These are phyloP conservation scores for Cotesia congregata DNA, from an alignment of 2,888 invertebrate species.

Conservation along the genomic window DNA sequence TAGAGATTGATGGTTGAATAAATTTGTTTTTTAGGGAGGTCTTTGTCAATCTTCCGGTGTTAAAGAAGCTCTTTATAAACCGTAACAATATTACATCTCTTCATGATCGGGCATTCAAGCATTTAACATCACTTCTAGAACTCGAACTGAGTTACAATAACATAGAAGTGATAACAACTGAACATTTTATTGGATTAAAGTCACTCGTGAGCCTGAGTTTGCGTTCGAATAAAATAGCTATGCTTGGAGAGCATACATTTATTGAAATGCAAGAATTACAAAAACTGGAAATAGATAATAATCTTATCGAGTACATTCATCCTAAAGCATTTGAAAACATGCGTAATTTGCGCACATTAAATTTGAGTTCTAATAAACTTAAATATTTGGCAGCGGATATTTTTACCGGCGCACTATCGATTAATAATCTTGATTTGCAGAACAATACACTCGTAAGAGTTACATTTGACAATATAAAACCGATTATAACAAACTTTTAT, in stretches of 20 bases:
- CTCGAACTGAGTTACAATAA: constrained; percentile 86
- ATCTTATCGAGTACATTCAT: constrained; percentile 80
- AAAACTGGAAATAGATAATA: constrained; percentile 80
- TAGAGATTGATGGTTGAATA: constrained; percentile 27
- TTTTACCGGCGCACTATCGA: constrained; percentile 80
- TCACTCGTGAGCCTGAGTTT: constrained; percentile 82
- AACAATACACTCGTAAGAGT: constrained; percentile 84
- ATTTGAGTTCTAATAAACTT: constrained; percentile 83
- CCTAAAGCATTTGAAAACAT: constrained; percentile 84
- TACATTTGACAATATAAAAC: constrained; percentile 82
- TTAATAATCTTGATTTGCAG: constrained; percentile 83
- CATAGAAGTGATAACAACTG: constrained; percentile 81
- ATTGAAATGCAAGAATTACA: constrained; percentile 82
- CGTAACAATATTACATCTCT: constrained; percentile 88
- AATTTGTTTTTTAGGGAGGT: constrained; percentile 72
- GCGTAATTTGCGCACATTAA: constrained; percentile 79
- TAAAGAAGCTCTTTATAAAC: constrained; percentile 84
- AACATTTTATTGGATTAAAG: constrained; percentile 83
- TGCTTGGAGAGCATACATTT: constrained; percentile 85
- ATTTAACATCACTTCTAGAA: constrained; percentile 81
- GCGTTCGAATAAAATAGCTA: constrained; percentile 81
- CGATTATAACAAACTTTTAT: constrained; percentile 84
- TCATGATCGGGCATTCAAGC: constrained; percentile 86
- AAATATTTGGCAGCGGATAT: constrained; percentile 80
- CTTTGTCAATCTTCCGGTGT: constrained; percentile 80